Evolutionary conservation across 2,888 invertebrate species (phyloP).

Genomic region (Phyllotreta striolata): DNA sequence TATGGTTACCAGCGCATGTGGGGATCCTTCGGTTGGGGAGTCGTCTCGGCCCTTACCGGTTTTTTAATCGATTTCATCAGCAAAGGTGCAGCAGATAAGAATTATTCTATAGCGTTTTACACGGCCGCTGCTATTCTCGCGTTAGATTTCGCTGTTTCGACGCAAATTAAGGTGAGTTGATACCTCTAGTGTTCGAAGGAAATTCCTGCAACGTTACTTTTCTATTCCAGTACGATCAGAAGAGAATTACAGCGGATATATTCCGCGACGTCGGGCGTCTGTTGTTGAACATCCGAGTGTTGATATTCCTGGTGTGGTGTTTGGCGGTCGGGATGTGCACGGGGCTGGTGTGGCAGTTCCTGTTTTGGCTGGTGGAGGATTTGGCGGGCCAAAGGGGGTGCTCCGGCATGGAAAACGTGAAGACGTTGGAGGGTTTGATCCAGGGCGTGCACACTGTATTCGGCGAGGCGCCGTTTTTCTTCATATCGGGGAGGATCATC

Average conservation of each 20-base stretch:
- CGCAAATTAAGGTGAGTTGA: conserved; percentile 66
- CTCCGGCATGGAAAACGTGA: conserved; percentile 58
- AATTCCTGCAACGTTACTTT: background rate
- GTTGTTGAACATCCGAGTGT: conserved; percentile 70
- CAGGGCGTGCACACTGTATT: conserved; percentile 72
- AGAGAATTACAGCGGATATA: conserved; percentile 72
- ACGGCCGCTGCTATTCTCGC: conserved; percentile 73
- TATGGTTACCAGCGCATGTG: conserved; percentile 89
- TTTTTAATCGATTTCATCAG: conserved; percentile 80
- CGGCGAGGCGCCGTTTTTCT: conserved; percentile 88
- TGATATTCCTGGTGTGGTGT: conserved; percentile 82
- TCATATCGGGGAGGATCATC: conserved; percentile 80
- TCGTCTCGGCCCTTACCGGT: conserved; percentile 78
- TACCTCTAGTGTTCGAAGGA: too few species aligned
- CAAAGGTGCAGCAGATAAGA: conserved; percentile 69
- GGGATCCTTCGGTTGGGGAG: conserved; percentile 89
- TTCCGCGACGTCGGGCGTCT: conserved; percentile 73
- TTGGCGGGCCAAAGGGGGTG: conserved; percentile 64
- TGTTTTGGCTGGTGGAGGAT: conserved; percentile 86
- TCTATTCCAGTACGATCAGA: conserved; percentile 68
- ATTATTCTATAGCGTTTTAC: conserved; percentile 84
- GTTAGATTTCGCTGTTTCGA: conserved; percentile 73
- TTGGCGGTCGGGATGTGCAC: conserved; percentile 84
- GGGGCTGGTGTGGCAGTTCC: conserved; percentile 86
- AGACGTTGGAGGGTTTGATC: conserved; percentile 61